Conservation (phyloP, 2,888 invertebrate genomes). For the Griposia aprilina region DNA sequence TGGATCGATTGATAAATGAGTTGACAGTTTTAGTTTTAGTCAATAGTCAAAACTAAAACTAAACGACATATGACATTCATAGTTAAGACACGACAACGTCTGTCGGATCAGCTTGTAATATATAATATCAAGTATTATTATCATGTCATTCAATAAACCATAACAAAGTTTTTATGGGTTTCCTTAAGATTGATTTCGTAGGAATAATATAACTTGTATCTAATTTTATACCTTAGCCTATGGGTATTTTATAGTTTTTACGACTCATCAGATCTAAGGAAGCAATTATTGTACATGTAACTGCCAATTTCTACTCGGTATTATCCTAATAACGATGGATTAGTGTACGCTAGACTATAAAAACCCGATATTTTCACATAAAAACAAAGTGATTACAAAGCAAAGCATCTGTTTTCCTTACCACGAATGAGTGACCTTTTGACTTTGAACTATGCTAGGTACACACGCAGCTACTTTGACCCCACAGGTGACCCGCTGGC, state of each 20-base stretch:
- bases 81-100: too few species aligned
- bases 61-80: too few species aligned
- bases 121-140: neutral
- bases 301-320: constrained; percentile 20
- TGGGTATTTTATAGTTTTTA: constrained; percentile 31
- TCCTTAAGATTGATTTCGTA: neutral
- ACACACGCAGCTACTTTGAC: neutral
- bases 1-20: too few species aligned
- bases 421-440: constrained; percentile 1
- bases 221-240: neutral
- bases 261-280: constrained; percentile 19
- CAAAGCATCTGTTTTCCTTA: constrained; percentile 28
- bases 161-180: neutral
- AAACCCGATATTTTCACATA: constrained; percentile 13
- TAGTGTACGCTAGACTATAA: constrained; percentile 6
- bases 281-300: constrained; percentile 31
- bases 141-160: neutral
- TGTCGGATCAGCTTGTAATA: too few species aligned
- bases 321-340: constrained; percentile 31
- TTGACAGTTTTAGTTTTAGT: too few species aligned
- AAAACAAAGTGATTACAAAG: constrained; percentile 34
- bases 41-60: too few species aligned
- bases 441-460: neutral
- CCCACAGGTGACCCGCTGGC: neutral
- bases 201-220: neutral